Evolutionary conservation across 2,797 vertebrate genomes (phyloP).

Genomic region (Myotis findleyi): DNA sequence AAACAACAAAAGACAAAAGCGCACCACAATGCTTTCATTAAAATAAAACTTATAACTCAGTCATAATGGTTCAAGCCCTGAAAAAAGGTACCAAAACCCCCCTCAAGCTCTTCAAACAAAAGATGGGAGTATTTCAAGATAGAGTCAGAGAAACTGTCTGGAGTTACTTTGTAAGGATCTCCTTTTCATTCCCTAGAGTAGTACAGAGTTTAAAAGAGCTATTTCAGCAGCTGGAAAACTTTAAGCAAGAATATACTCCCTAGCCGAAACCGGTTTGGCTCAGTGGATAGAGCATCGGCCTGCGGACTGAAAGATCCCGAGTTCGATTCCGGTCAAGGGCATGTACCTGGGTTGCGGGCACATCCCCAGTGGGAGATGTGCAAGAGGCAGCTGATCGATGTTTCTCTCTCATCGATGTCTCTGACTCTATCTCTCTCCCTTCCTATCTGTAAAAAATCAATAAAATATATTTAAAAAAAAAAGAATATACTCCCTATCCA

Average conservation of each 20-base stretch:
- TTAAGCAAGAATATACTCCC: neutral
- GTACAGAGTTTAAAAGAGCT: neutral
- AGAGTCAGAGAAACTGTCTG: neutral
- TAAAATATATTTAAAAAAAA: too few relatives aligned
- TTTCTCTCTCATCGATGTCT: too few relatives aligned
- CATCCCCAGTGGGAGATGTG: too few relatives aligned
- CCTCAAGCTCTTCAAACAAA: neutral
- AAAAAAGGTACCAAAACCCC: neutral
- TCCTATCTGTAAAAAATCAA: too few relatives aligned
- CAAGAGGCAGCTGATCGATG: too few relatives aligned
- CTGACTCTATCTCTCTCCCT: too few relatives aligned
- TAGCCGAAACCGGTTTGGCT: too few relatives aligned
- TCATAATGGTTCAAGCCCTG: neutral
- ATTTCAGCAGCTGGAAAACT: neutral
- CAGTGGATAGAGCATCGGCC: too few relatives aligned
- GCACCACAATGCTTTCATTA: neutral
- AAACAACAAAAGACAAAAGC: neutral
- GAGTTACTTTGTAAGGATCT: neutral
- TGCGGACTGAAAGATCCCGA: too few relatives aligned
- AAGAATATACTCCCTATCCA: neutral
- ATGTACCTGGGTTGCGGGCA: too few relatives aligned
- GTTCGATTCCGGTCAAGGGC: too few relatives aligned
- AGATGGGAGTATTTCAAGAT: neutral
- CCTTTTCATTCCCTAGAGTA: neutral
- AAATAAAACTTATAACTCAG: conserved; percentile 9